These are phyloP conservation scores for Cydia splendana DNA, from an alignment of 1,140 invertebrate species.

Conservation along the genomic window DNA sequence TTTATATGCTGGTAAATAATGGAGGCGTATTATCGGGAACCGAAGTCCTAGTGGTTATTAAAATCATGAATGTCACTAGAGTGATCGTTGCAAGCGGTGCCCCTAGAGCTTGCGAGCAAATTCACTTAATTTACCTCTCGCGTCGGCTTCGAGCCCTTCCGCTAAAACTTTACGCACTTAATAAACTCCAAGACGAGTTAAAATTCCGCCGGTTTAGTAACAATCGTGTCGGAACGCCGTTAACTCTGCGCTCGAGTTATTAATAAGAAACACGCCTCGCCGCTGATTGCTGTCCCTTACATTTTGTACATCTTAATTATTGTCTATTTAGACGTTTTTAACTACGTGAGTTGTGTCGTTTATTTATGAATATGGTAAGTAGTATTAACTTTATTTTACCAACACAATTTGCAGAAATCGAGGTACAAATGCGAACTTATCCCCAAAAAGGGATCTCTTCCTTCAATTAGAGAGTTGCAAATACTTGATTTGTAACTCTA, in stretches of 20 bases:
- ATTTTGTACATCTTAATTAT: conserved; percentile 33
- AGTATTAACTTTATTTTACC: not conserved
- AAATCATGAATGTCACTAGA: conserved; percentile 40
- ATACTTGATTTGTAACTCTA: too few relatives aligned
- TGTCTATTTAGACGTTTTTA: conserved; percentile 23
- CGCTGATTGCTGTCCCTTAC: conserved; percentile 41
- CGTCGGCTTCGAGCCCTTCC: conserved; percentile 46
- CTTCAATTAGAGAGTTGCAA: too few relatives aligned
- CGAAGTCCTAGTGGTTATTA: not conserved
- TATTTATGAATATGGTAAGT: not conserved
- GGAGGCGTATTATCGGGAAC: too few relatives aligned
- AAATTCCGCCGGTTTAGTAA: conserved; percentile 75
- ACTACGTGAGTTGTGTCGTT: not conserved
- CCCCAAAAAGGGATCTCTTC: too few relatives aligned
- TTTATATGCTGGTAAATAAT: too few relatives aligned
- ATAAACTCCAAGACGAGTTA: conserved; percentile 74
- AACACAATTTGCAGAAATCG: too few relatives aligned
- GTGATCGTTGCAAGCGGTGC: conserved; percentile 54
- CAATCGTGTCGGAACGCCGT: conserved; percentile 67
- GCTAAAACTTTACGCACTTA: conserved; percentile 76
- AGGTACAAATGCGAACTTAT: too few relatives aligned
- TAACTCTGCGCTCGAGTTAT: conserved; percentile 67
- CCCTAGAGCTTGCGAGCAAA: conserved; percentile 57
- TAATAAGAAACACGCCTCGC: conserved; percentile 58
- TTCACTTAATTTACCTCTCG: conserved; percentile 71